phyloP scores from a whole-genome alignment of 1,140 invertebrate genomes.

The Acyrthosiphon pisum region DNA sequence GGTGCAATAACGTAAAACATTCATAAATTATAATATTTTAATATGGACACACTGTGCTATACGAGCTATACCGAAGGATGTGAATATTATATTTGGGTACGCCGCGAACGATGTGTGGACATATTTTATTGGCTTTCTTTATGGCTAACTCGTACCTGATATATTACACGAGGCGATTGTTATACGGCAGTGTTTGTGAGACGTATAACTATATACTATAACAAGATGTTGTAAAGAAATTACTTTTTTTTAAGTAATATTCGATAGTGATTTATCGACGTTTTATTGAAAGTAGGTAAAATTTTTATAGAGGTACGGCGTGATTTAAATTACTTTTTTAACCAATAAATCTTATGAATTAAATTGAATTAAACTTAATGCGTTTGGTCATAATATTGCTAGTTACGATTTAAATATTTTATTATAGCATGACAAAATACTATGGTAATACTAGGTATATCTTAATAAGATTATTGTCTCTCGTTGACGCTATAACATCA shows the following conservation, averaged over 20 bases:
- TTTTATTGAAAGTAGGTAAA: not conserved
- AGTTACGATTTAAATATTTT: not conserved
- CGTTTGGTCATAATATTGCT: not conserved
- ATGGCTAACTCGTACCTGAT: not conserved
- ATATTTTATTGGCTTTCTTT: not conserved
- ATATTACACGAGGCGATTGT: not conserved
- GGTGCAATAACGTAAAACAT: not conserved
- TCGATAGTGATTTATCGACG: not conserved
- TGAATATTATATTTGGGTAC: not conserved
- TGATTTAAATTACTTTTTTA: not conserved
- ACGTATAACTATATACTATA: not conserved
- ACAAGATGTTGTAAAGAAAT: not conserved
- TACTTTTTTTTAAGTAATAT: slow-evolving; percentile 9
- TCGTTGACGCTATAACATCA: not conserved
- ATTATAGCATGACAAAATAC: not conserved
- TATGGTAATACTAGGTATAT: too few species aligned
- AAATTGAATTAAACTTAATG: too few species aligned
- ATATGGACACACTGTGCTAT: not conserved
- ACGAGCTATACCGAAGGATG: not conserved
- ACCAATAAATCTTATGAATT: not conserved
- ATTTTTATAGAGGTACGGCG: not conserved
- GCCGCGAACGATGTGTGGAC: not conserved
- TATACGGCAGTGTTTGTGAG: not conserved
- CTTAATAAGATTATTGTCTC: not conserved
- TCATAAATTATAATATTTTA: not conserved